Base-by-base conservation (phyloP, 2,888 invertebrate genomes). In the Stenodema calcarata region DNA sequence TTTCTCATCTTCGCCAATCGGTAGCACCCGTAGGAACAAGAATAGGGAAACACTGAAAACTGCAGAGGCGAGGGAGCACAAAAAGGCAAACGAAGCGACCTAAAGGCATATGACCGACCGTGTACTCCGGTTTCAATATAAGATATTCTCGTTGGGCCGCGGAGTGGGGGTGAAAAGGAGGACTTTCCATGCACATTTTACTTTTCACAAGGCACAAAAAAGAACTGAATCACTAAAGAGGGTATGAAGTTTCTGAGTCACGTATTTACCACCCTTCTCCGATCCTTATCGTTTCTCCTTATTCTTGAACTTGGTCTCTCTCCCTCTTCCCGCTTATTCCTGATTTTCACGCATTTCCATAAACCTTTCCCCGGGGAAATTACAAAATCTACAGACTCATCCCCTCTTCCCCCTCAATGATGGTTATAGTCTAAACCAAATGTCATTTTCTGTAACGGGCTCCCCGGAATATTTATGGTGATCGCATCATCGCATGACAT, bases 321-420 rank as follows among this genome's bases (percentile, higher is more conserved):
- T 41, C 50, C 62, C 79, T 42, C 27, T 27, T 28, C 44, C 14
- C 16, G 44, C 78, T 41, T 82, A 62, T 82, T 69, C 82, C 82
- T 30, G 82, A 82, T 82, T 85, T 80, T 85, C 85, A 54, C 85
- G 76, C 85, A 85, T 85, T 85, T 85, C 85, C 85, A 85, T 85
- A 85, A 85, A 85, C 76, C 76, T 85, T 75, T 76, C 85, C 85
- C 85, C 41, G 50, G 85, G 85, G 85, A 85, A 85, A 85, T 85
- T 85, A 85, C 76, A 76, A 85, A 85, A 85, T 76, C 85, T 76
- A 85, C 54, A 18, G 76, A 76, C 54, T 76, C 76, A 85, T 42
- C 54, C 47, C n/a, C 50, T 18, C 80, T 0, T 23, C 80, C 54
- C 54, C 35, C 50, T 82, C 69, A 82, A 82, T 82, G 82, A 82